Conservation (phyloP, 2,888 invertebrate genomes). For the Endomychus coccineus region DNA sequence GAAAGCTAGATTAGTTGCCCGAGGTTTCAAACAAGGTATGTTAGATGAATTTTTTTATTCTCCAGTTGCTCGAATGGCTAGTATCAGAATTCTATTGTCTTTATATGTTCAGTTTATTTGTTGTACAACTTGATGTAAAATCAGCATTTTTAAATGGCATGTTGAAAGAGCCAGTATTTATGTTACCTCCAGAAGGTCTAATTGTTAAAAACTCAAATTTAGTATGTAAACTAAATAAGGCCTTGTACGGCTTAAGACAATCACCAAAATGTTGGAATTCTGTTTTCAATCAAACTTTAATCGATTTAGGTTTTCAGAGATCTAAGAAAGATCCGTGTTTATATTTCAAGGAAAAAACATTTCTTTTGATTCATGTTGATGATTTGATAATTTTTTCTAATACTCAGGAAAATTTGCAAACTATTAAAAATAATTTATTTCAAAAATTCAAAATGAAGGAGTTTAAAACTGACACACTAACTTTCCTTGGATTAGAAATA, state of each 20-base stretch:
- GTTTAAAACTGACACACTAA: conserved; percentile 14
- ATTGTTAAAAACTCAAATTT: conserved; percentile 8
- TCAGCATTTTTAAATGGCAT: conserved; percentile 18
- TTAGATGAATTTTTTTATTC: conserved; percentile 20
- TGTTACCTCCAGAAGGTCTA: conserved; percentile 6
- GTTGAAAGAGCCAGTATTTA: conserved; percentile 6
- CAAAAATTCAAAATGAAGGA: conserved; percentile 18
- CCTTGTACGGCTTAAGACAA: conserved; percentile 19
- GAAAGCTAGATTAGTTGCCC: conserved; percentile 22
- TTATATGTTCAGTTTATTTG: conserved; percentile 17
- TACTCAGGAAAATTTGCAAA: conserved; percentile 10
- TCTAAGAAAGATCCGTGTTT: conserved; percentile 23
- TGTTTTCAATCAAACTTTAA: conserved; percentile 15
- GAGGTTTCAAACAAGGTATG: conserved; percentile 21
- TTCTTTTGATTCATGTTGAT: conserved; percentile 17
- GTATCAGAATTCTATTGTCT: conserved; percentile 19
- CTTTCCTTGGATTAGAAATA: conserved; percentile 17
- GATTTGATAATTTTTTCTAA: conserved; percentile 20
- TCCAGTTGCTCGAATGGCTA: conserved; percentile 23
- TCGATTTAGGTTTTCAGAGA: conserved; percentile 15
- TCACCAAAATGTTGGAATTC: conserved; percentile 21
- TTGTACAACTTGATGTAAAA: conserved; percentile 16
- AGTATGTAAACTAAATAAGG: conserved; percentile 17
- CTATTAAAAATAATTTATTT: conserved; percentile 13
- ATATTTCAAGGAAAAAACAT: conserved; percentile 17